phyloP scores from a whole-genome alignment of 2,113 vertebrate species.

The Talpa occidentalis region DNA sequence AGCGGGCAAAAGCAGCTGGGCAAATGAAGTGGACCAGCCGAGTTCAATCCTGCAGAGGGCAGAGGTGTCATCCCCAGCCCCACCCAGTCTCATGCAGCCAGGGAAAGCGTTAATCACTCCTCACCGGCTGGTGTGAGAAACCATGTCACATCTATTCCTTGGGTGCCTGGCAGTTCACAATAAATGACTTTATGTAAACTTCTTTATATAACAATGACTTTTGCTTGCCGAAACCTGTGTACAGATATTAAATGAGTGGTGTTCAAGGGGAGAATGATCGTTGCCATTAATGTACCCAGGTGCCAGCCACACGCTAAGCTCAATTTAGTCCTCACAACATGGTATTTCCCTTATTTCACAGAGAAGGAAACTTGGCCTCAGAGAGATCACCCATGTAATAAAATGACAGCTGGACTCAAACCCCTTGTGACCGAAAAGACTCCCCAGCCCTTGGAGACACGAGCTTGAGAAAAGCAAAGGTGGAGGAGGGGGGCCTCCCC shows the following conservation, averaged over 20 bases:
- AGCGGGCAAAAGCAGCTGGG: not conserved
- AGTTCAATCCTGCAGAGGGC: not conserved
- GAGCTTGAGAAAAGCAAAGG: not conserved
- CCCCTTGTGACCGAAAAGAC: not conserved
- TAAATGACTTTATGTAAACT: not conserved
- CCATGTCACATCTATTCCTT: not conserved
- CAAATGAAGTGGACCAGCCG: not conserved
- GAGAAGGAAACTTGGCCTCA: not conserved
- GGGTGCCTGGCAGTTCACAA: not conserved
- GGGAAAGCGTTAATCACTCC: not conserved
- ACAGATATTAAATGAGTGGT: not conserved
- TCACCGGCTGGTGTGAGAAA: not conserved
- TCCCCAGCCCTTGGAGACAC: not conserved
- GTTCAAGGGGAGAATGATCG: not conserved
- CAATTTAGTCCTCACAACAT: not conserved
- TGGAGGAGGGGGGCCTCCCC: no score
- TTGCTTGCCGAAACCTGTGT: not conserved
- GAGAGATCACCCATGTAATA: not conserved
- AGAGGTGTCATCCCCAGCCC: not conserved
- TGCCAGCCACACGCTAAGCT: not conserved
- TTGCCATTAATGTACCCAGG: fast-evolving
- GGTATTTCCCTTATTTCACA: not conserved
- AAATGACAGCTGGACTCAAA: not conserved
- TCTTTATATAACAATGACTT: not conserved
- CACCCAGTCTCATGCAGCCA: not conserved